Conservation (phyloP, 2,113 vertebrate species). For the Tyrannus savana region DNA sequence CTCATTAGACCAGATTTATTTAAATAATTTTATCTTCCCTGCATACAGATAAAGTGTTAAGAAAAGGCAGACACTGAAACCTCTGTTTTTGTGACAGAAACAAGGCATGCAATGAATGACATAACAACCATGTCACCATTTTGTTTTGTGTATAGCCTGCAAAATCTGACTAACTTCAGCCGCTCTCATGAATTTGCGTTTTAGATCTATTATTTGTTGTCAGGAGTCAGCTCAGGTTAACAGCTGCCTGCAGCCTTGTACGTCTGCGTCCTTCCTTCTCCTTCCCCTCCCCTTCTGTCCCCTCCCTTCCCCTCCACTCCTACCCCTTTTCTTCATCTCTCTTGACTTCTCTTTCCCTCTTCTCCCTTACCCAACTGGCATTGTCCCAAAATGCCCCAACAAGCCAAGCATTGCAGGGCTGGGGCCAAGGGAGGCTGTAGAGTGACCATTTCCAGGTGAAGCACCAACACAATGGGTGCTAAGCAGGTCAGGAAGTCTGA, state of each 20-base stretch:
- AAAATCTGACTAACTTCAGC: background rate
- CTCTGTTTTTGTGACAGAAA: background rate
- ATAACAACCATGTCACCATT: accelerated
- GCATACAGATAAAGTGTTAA: background rate
- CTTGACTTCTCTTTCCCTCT: background rate
- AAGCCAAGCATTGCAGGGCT: accelerated
- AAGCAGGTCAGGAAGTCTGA: accelerated
- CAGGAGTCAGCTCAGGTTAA: too few species aligned
- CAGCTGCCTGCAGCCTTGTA: background rate
- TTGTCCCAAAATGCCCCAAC: too few species aligned
- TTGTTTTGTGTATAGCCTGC: background rate
- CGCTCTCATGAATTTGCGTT: background rate
- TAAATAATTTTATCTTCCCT: background rate
- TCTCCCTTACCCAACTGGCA: accelerated
- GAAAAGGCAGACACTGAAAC: background rate
- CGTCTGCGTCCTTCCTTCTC: accelerated
- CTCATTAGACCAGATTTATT: background rate
- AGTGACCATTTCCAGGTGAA: background rate
- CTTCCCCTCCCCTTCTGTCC: background rate
- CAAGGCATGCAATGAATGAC: background rate
- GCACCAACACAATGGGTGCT: accelerated
- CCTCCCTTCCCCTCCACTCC: background rate
- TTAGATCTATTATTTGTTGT: background rate
- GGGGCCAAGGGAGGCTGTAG: background rate
- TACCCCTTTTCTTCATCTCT: background rate